Evolutionary conservation across 2,888 invertebrate species (phyloP), one percentile per base, ranked within the genome.

Genomic region (Orchestes rusci): DNA sequence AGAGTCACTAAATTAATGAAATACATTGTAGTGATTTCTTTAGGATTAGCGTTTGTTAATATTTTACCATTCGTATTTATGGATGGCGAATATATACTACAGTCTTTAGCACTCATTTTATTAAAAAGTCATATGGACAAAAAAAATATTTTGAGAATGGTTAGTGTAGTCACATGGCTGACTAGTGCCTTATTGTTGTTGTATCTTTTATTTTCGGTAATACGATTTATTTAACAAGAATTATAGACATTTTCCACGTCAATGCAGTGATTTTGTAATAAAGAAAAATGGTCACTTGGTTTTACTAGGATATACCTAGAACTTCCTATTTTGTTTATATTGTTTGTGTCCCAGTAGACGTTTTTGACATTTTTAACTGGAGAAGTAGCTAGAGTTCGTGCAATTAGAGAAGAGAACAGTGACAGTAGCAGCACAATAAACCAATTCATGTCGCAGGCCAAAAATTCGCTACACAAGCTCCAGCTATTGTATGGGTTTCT

Each of bases 1-100:
- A 71, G 77, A 15, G 71, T 85, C 57, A 79, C 81, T 50, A 80
- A 86, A 54, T 74, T 90, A 39, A 76, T 85, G 51, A 80, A 83
- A 65, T 93, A 92, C 68, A 73, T 90, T 57, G 81, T 84, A 51
- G 82, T 86, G 53, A 88, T 89, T 68, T 95, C 95, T 10, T 78
- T 88, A 57, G 96, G 95, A 0, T 73, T 96, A 58, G 94, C 85
- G 7, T 73, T 95, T 52, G 70, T 96, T 18, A 97, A 97, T 72
- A 79, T 92, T 4, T 77, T 96, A 46, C 96, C 96, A 1, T 93
- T 94, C 66, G 86, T 90, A 64, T 88, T 84, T 50, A 82, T 94
- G 62, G 96, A 97, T 68, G 96, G 96, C 0, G 88, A 95, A 62
- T 84, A 87, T 66, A 93, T 96, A 57, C 76, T 83, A 33, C 77